Conservation (phyloP, 1,140 invertebrate genomes). For the Latrodectus geometricus region DNA sequence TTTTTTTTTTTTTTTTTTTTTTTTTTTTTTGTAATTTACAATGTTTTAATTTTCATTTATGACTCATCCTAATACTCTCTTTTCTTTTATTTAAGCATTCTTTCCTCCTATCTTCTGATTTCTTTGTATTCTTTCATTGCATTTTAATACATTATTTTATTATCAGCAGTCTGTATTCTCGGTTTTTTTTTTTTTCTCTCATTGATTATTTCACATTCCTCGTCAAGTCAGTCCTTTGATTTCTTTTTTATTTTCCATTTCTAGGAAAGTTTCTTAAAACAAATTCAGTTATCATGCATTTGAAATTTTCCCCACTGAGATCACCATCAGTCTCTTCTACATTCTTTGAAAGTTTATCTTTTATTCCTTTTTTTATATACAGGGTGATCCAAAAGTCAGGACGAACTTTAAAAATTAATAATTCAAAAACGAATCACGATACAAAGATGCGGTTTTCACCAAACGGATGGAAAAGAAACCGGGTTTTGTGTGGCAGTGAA, state of each 20-base stretch:
- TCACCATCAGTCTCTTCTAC: background rate
- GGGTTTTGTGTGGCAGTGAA: too few relatives aligned
- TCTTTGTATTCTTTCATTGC: background rate
- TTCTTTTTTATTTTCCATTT: background rate
- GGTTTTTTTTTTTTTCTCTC: constrained; percentile 2
- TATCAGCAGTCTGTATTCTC: background rate
- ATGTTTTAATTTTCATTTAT: background rate
- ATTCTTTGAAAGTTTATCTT: background rate
- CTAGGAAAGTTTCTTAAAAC: background rate
- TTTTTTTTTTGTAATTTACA: background rate
- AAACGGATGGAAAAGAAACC: too few relatives aligned
- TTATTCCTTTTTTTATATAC: constrained; percentile 6
- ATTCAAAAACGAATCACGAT: too few relatives aligned
- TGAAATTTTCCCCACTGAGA: background rate
- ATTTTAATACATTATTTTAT: background rate
- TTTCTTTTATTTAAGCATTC: background rate
- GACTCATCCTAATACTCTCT: background rate
- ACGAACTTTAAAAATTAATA: too few relatives aligned
- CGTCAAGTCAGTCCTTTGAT: background rate
- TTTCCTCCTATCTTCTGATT: background rate
- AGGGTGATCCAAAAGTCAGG: too few relatives aligned
- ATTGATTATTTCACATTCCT: constrained; percentile 9
- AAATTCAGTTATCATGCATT: background rate
- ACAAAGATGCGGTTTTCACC: too few relatives aligned
- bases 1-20: background rate